phyloP scores from a whole-genome alignment of 2,797 vertebrate genomes.

The Distichodus sexfasciatus region DNA sequence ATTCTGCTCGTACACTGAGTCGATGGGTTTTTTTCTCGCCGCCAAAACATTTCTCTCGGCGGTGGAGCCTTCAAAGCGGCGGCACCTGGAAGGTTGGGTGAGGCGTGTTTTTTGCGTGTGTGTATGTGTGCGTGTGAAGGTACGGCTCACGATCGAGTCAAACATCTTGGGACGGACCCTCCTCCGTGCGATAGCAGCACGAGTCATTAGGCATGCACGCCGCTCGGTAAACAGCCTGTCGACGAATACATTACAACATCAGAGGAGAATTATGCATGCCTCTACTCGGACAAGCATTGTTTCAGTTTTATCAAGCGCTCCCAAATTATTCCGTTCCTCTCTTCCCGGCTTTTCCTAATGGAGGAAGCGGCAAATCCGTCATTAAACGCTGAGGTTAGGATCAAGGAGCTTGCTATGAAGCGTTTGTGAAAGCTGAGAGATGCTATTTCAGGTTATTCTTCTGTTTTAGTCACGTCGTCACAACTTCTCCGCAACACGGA shows the following conservation, averaged over 20 bases:
- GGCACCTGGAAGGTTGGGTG: slow-evolving; percentile 21
- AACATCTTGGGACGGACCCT: slow-evolving; percentile 32
- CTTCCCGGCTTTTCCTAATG: slow-evolving; percentile 30
- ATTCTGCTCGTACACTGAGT: slow-evolving; percentile 3
- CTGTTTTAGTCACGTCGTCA: too few relatives aligned
- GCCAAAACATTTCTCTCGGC: slow-evolving; percentile 20
- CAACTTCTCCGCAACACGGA: too few relatives aligned
- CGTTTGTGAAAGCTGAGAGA: slow-evolving; percentile 24
- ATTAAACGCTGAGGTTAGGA: slow-evolving; percentile 47
- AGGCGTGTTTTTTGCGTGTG: background rate
- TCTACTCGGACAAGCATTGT: slow-evolving; percentile 39
- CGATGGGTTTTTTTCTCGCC: slow-evolving; percentile 16
- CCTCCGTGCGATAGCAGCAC: slow-evolving; percentile 25
- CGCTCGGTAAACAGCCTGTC: slow-evolving; percentile 16
- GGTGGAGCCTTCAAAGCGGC: slow-evolving; percentile 21
- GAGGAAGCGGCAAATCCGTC: slow-evolving; percentile 35
- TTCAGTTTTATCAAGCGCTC: slow-evolving; percentile 34
- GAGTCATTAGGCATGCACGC: slow-evolving; percentile 31
- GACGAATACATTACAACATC: slow-evolving; percentile 42
- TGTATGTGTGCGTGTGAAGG: too few relatives aligned
- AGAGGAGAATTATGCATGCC: slow-evolving; percentile 39
- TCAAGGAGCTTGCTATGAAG: slow-evolving; percentile 30
- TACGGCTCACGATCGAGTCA: slow-evolving; percentile 16
- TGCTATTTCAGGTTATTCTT: slow-evolving; percentile 40
- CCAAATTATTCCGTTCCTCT: slow-evolving; percentile 19